Percentiles rank a stretch among this genome's conserved stretches.
phyloP scores from a whole-genome alignment of 2,113 vertebrate genomes.

The Sisor rabdophorus region DNA sequence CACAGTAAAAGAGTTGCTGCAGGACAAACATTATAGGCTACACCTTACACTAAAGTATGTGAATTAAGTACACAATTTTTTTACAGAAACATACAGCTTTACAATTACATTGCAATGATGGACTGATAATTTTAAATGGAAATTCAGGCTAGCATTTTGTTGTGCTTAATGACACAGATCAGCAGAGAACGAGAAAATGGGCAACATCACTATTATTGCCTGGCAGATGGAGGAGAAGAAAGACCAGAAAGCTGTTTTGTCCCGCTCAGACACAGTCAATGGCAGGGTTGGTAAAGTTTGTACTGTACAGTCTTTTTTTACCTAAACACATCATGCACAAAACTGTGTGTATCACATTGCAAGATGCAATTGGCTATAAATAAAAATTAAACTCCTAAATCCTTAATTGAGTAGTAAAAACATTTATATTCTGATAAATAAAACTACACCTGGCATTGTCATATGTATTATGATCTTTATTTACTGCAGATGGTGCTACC shows the following conservation, averaged over 20 bases:
- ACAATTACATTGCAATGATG: background rate
- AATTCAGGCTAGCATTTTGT: background rate
- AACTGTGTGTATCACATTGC: background rate
- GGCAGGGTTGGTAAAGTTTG: conserved; percentile 76
- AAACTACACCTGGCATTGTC: background rate
- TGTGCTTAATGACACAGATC: conserved; percentile 72
- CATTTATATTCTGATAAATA: background rate
- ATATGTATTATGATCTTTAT: background rate
- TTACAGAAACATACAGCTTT: conserved; percentile 1
- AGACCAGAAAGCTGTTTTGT: conserved; percentile 80
- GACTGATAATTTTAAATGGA: background rate
- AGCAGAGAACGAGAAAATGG: conserved; percentile 87
- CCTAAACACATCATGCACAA: background rate
- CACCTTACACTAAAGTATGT: conserved; percentile 88
- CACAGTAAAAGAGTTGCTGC: conserved; percentile 89
- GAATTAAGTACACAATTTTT: background rate
- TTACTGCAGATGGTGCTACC: conserved; percentile 85
- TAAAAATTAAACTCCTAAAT: no score
- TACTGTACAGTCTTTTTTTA: background rate
- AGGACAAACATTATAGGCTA: conserved; percentile 86
- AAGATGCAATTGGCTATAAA: background rate
- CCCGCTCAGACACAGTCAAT: conserved; percentile 85
- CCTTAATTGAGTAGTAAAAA: background rate
- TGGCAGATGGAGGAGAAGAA: conserved; percentile 96
- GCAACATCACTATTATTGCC: conserved; percentile 93